These are phyloP conservation scores for Zosterops pallidus DNA, from an alignment of 2,113 vertebrate genomes.

Conservation along the genomic window DNA sequence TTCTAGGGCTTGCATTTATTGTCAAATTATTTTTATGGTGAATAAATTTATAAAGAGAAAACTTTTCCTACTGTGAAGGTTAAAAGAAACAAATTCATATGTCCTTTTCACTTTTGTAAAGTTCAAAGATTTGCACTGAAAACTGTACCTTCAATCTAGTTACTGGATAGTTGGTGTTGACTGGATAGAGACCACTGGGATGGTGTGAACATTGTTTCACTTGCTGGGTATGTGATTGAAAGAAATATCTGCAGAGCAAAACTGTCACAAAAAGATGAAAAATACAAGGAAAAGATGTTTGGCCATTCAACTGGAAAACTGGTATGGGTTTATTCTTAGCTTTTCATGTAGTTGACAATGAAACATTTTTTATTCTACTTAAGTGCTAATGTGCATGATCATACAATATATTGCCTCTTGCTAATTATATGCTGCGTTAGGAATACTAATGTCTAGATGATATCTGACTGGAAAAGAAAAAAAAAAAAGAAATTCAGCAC, in stretches of 20 bases:
- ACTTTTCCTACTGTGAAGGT: neutral
- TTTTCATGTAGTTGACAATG: conserved; percentile 46
- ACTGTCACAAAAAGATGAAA: conserved; percentile 11
- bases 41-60: neutral
- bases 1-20: neutral
- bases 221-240: neutral
- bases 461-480: neutral
- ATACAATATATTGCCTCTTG: conserved; percentile 73
- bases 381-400: conserved; percentile 75
- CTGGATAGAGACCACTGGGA: neutral
- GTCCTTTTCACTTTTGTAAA: conserved; percentile 25
- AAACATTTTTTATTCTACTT: conserved; percentile 67
- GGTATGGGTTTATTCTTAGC: conserved; percentile 39
- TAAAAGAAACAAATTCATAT: neutral
- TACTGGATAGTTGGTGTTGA: conserved; percentile 4
- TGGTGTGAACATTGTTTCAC: neutral
- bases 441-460: conserved; percentile 61
- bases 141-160: neutral
- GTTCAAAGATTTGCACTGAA: conserved; percentile 9
- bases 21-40: neutral
- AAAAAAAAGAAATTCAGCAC: neutral
- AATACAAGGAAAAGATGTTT: conserved; percentile 23
- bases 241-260: conserved; percentile 21
- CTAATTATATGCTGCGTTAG: conserved; percentile 63
- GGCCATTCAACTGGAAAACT: conserved; percentile 37